Percentiles rank a stretch among this genome's conserved stretches.
phyloP scores from a whole-genome alignment of 2,888 invertebrate species.

The Apomyelois bistriatella region DNA sequence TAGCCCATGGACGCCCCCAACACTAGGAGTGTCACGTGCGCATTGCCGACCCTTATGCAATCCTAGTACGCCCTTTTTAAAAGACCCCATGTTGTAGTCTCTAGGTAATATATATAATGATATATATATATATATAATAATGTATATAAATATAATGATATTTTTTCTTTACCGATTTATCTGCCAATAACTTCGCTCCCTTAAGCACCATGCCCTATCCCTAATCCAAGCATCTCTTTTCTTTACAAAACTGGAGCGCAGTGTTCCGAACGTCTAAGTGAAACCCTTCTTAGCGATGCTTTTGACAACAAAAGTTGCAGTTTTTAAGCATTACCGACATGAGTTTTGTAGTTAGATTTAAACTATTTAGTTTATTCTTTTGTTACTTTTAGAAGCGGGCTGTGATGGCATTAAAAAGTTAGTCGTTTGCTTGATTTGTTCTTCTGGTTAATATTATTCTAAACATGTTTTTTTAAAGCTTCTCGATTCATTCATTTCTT shows the following conservation, averaged over 20 bases:
- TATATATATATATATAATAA: no score
- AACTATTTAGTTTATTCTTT: conserved; percentile 13
- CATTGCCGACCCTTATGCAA: no score
- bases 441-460: background rate
- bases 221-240: conserved; percentile 31
- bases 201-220: conserved; percentile 15
- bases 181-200: conserved; percentile 24
- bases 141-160: no score
- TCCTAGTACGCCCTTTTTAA: no score
- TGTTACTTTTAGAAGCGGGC: background rate
- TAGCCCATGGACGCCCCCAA: no score
- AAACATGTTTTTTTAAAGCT: no score
- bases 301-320: conserved; percentile 44
- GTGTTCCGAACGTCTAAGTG: conserved; percentile 40
- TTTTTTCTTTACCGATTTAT: background rate
- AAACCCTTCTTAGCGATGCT: conserved; percentile 39
- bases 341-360: conserved; percentile 19
- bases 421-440: background rate
- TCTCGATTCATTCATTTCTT: no score
- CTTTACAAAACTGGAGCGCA: conserved; percentile 45
- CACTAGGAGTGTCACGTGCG: no score
- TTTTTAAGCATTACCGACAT: conserved; percentile 31
- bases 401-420: background rate
- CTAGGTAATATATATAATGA: no score
- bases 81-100: no score